Evolutionary conservation across 35 echinoderm and acorn worm genomes (phyloP).

Genomic region (Diadema setosum): DNA sequence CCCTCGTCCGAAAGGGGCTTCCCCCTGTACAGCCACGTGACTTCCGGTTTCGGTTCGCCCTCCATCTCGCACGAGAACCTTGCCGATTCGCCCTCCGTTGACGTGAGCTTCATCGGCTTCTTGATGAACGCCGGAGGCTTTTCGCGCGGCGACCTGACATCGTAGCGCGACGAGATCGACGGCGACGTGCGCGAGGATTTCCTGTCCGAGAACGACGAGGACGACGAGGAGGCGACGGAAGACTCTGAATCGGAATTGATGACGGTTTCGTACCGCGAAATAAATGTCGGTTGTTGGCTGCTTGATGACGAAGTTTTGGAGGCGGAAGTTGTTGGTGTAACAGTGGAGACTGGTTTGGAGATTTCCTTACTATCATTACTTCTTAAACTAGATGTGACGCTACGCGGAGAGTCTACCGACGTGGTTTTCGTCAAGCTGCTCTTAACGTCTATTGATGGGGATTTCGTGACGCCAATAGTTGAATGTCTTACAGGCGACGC

Average conservation of each 20-base stretch:
- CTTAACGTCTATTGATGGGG: background rate
- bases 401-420: background rate
- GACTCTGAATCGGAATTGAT: constrained; percentile 9
- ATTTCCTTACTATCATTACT: no score
- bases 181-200: background rate
- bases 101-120: constrained; percentile 47
- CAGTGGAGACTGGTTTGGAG: background rate
- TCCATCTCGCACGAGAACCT: constrained; percentile 48
- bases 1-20: constrained; percentile 61
- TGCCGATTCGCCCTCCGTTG: constrained; percentile 31
- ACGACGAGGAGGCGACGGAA: background rate
- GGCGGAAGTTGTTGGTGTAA: background rate
- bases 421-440: background rate
- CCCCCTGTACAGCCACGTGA: constrained; percentile 82
- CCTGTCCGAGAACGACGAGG: background rate
- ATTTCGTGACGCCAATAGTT: constrained; percentile 2
- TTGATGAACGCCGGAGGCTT: constrained; percentile 65
- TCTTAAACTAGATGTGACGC: background rate
- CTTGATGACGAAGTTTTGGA: background rate
- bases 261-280: constrained; percentile 4
- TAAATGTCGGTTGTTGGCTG: background rate
- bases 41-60: constrained; percentile 46
- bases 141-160: constrained; percentile 13
- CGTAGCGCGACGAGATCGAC: constrained; percentile 27
- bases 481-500: background rate